Conservation (phyloP, 2,888 invertebrate species). For the Acheta domesticus region DNA sequence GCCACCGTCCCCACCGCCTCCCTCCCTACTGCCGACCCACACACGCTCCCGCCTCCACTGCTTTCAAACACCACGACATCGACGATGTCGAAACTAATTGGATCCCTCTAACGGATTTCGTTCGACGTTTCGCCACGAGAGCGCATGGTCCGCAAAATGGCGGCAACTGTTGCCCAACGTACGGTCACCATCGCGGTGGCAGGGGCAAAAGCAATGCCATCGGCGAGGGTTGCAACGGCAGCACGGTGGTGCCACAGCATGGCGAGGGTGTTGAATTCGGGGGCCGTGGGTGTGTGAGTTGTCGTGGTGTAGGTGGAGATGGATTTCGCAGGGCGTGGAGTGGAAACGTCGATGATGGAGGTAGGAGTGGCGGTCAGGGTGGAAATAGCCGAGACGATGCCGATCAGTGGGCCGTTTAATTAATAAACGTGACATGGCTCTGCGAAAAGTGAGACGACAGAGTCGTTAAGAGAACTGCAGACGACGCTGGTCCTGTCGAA, state of each 20-base stretch:
- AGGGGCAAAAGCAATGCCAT: too few species aligned
- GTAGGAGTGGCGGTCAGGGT: neutral
- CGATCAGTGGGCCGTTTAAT: neutral
- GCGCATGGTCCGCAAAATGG: neutral
- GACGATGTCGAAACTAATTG: neutral
- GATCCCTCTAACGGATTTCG: neutral
- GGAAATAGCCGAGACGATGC: neutral
- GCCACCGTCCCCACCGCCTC: neutral
- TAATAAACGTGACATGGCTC: neutral
- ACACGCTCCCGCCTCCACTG: neutral
- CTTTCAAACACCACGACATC: neutral
- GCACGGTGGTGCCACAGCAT: too few species aligned
- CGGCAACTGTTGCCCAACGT: too few species aligned
- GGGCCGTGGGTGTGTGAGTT: too few species aligned
- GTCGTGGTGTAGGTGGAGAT: too few species aligned
- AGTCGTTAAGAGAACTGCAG: neutral
- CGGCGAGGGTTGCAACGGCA: too few species aligned
- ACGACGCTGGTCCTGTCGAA: too few species aligned
- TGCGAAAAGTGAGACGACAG: neutral
- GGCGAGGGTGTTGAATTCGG: too few species aligned
- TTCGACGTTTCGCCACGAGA: neutral
- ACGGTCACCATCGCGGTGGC: too few species aligned
- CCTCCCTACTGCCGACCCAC: neutral
- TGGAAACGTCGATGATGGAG: too few species aligned
- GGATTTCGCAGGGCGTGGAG: too few species aligned